Conservation (phyloP, 1,140 invertebrate species). For the Magallana angulata region DNA sequence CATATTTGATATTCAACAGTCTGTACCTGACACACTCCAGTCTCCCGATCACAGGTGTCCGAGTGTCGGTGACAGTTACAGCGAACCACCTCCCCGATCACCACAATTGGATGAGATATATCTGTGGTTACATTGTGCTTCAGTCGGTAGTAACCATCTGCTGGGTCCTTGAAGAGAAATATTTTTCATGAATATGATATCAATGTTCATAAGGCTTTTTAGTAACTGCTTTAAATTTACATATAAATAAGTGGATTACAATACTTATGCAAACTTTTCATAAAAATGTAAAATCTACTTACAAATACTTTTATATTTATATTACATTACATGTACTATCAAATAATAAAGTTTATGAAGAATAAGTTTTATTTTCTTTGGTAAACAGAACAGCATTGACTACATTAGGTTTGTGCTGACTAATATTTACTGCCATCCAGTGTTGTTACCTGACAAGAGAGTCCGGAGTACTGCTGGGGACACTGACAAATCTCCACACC, state of each 20-base stretch:
- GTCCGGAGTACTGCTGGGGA: conserved; percentile 92
- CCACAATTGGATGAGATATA: conserved; percentile 60
- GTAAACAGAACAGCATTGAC: no score
- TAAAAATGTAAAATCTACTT: no score
- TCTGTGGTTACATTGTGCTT: conserved; percentile 54
- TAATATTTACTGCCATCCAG: no score
- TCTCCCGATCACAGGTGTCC: conserved; percentile 95
- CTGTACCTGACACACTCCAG: conserved; percentile 89
- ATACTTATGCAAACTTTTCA: no score
- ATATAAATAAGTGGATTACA: no score
- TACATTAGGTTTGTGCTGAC: no score
- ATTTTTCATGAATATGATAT: neutral
- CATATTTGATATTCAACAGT: neutral
- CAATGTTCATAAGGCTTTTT: no score
- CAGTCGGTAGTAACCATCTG: conserved; percentile 88
- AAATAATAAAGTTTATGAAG: no score
- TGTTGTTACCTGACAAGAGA: conserved; percentile 87
- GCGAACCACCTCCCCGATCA: conserved; percentile 79
- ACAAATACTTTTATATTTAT: no score
- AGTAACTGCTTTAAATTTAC: no score
- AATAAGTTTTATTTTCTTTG: no score
- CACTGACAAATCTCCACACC: conserved; percentile 95
- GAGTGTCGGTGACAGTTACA: conserved; percentile 98
- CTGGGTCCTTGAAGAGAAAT: conserved; percentile 85
- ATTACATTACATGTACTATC: no score